phyloP scores from a whole-genome alignment of 2,113 vertebrate genomes.

The Nesoenas mayeri region DNA sequence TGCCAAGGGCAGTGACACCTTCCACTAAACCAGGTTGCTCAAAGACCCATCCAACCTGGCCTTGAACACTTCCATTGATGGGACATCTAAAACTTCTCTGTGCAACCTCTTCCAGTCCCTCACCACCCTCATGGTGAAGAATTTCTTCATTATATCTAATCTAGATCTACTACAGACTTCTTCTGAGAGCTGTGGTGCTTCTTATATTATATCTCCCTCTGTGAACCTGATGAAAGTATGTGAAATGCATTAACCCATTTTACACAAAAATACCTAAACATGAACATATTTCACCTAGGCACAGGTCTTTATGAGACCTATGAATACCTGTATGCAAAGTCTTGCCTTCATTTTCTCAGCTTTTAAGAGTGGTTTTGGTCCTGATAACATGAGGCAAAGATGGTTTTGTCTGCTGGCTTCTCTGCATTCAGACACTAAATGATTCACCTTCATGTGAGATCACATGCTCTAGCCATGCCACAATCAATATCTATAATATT shows the following conservation, averaged over 20 bases:
- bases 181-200: not conserved
- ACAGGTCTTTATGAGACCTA: not conserved
- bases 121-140: too few relatives aligned
- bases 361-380: not conserved
- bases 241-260: not conserved
- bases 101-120: too few relatives aligned
- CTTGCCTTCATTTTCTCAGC: not conserved
- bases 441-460: not conserved
- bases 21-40: too few relatives aligned
- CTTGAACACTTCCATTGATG: too few relatives aligned
- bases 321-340: not conserved
- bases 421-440: not conserved
- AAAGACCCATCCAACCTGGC: too few relatives aligned
- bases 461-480: too few relatives aligned
- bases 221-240: not conserved
- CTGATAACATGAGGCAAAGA: not conserved
- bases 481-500: not conserved
- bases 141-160: too few relatives aligned
- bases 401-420: not conserved
- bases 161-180: not conserved
- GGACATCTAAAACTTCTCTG: too few relatives aligned
- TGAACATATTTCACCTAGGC: not conserved
- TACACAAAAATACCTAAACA: not conserved
- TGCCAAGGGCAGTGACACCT: too few relatives aligned
- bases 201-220: not conserved